These are phyloP conservation scores for Hydra vulgaris DNA, from an alignment of 30 jellyfish, hydroid and myxozoan genomes.

Conservation along the genomic window DNA sequence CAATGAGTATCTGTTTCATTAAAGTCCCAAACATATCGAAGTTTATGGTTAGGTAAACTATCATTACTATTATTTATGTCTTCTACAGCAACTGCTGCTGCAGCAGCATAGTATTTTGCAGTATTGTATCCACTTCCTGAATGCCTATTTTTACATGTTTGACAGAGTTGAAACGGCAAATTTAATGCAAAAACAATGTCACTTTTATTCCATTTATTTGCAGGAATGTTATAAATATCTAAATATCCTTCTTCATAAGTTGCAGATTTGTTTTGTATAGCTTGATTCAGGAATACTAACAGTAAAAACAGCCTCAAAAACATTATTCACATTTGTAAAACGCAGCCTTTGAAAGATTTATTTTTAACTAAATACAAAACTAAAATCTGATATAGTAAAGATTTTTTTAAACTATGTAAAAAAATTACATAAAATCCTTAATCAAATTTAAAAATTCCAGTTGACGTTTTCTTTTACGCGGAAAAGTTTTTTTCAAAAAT, in stretches of 20 bases:
- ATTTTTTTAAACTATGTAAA: too few relatives aligned
- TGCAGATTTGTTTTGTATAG: background rate
- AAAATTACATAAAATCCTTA: too few relatives aligned
- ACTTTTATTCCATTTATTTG: constrained; percentile 5
- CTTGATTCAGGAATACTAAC: background rate
- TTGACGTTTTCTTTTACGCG: too few relatives aligned
- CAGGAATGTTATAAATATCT: constrained; percentile 6
- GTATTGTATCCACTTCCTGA: constrained; percentile 27
- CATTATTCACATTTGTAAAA: background rate
- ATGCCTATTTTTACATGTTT: background rate
- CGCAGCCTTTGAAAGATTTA: background rate
- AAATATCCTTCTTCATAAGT: constrained; percentile 14
- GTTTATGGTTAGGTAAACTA: constrained; percentile 36
- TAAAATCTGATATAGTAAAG: too few relatives aligned
- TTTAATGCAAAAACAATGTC: constrained; percentile 19
- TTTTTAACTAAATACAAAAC: background rate
- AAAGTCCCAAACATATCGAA: constrained; percentile 43
- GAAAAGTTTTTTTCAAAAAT: too few relatives aligned
- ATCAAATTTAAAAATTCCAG: too few relatives aligned
- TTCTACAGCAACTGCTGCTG: constrained; percentile 74
- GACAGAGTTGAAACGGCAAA: constrained; percentile 15
- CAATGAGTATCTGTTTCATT: constrained; percentile 38
- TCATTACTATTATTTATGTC: constrained; percentile 37
- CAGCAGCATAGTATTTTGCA: constrained; percentile 67
- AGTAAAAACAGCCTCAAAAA: background rate